phyloP scores from a whole-genome alignment of 2,113 vertebrate genomes.

The Brachyistius frenatus region DNA sequence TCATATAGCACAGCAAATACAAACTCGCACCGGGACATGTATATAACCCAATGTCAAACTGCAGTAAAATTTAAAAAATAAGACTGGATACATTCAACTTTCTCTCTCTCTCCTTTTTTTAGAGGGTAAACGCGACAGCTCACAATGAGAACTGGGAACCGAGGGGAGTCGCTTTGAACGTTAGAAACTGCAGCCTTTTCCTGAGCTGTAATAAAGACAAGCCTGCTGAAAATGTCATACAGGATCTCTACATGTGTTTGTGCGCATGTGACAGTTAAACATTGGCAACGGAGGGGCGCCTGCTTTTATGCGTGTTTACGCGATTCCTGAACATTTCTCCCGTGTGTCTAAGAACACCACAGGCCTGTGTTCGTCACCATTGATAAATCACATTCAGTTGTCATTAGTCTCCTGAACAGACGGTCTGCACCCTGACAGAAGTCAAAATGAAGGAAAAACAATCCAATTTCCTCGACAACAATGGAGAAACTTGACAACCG shows the following conservation, averaged over 20 bases:
- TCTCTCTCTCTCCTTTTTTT: conserved; percentile 8
- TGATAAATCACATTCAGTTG: conserved; percentile 50
- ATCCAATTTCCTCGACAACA: conserved; percentile 41
- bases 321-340: conserved; percentile 31
- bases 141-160: conserved; percentile 3
- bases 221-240: conserved; percentile 20
- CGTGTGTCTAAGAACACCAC: conserved; percentile 18
- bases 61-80: conserved; percentile 27
- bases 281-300: not conserved
- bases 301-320: conserved; percentile 13
- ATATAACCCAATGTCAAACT: not conserved
- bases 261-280: conserved; percentile 22
- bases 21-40: not conserved
- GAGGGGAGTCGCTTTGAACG: conserved; percentile 17
- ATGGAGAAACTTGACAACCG: conserved; percentile 38
- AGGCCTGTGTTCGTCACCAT: conserved; percentile 35
- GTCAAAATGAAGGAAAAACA: conserved; percentile 22
- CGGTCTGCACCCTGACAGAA: conserved; percentile 24
- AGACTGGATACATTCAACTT: conserved; percentile 19
- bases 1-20: not conserved
- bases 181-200: conserved; percentile 31
- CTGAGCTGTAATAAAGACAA: conserved; percentile 24
- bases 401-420: conserved; percentile 40
- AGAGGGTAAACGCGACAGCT: conserved; percentile 8
- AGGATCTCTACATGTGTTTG: conserved; percentile 22